Evolutionary conservation across 2,113 vertebrate species (phyloP), one percentile per base, ranked within the genome.

Genomic region (Pangasianodon gigas): DNA sequence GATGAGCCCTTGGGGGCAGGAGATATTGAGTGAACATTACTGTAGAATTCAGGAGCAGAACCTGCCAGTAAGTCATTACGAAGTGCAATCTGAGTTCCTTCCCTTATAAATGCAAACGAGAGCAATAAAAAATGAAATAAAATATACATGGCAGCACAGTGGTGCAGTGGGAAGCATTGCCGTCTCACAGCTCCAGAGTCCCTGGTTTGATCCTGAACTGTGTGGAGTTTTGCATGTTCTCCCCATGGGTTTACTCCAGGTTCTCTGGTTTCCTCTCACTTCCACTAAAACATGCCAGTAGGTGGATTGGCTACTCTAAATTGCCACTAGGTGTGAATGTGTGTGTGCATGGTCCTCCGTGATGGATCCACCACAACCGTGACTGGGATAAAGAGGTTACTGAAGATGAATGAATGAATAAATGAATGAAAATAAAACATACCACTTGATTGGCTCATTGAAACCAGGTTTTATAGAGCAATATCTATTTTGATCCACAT

Each of bases 21-120:
- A 44, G 32, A 21, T 60, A 84, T 44, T 14, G 82, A 60, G 10
- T 60, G 80, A 62, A 84, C 32, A 60, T 82, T 82, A 82, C 51
- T 32, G 29, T 54, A 32, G 29, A 54, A 54, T 84, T 60, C 82
- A 60, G 32, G 32, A 21, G 24, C 54, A 60, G 37, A 60, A 84
- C 54, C 32, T 84, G 82, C 8, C 56, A 60, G 37, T 44, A 84
- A 44, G 32, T 84, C 37, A 41, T 84, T 84, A 84, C 4, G 48
- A 84, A 84, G 81, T 84, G 51, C 54, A 37, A 41, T 37, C n/a
- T 83, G 81, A 60, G 81, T 60, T 60, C 37, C 19, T 26, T 41
- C 4, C 5, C 19, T 58, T 58, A 84, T 41, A 41, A 84, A 84
- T 84, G 81, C 32, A 84, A 84, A 60, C 4, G 13, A 60, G 32